Conservation (phyloP, 2,797 vertebrate genomes). For the Betta splendens region DNA sequence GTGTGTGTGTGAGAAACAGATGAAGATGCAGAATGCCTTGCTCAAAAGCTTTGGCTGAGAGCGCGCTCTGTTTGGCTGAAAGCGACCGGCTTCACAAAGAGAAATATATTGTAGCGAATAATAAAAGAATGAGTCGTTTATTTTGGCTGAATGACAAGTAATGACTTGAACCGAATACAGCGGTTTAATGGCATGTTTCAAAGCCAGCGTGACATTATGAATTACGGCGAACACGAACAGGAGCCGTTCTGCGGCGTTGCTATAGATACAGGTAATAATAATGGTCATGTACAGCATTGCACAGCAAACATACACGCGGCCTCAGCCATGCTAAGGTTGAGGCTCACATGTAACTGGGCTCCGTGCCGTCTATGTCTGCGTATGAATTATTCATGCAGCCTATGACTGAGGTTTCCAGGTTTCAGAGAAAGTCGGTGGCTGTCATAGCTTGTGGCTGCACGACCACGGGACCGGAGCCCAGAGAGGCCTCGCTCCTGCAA, state of each 20-base stretch:
- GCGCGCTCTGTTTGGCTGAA: neutral
- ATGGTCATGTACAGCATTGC: neutral
- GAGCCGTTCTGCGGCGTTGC: neutral
- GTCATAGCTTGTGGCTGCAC: slow-evolving; percentile 48
- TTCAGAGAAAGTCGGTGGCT: slow-evolving; percentile 32
- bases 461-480: slow-evolving; percentile 45
- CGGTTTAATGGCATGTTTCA: slow-evolving; percentile 5
- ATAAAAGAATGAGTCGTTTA: neutral
- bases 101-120: too few species aligned
- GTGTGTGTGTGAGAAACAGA: neutral
- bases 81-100: neutral
- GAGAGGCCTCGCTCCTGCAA: slow-evolving; percentile 60
- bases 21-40: neutral
- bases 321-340: slow-evolving; percentile 20
- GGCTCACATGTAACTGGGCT: slow-evolving; percentile 36
- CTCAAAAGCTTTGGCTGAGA: neutral
- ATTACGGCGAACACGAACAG: slow-evolving; percentile 1
- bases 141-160: neutral
- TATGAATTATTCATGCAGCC: slow-evolving; percentile 30
- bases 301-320: neutral
- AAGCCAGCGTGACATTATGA: neutral
- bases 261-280: neutral
- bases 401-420: slow-evolving; percentile 27
- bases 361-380: slow-evolving; percentile 14
- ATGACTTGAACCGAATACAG: slow-evolving; percentile 5